phyloP scores from a whole-genome alignment of 35 echinoderm and acorn worm species.

The Ophiothrix spiculata region DNA sequence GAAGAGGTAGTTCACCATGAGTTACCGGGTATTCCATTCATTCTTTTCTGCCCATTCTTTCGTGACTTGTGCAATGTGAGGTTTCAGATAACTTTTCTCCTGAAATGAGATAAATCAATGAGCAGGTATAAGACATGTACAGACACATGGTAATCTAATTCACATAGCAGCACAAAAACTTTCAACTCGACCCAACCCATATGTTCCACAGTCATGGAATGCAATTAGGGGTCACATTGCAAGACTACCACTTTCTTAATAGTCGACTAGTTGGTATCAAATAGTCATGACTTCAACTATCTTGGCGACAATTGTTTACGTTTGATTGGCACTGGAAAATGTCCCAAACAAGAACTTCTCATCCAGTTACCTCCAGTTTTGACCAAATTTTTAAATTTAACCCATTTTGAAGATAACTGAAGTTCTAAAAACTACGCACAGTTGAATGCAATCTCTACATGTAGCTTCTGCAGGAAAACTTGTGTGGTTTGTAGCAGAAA shows the following conservation, averaged over 20 bases:
- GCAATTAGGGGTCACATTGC: neutral
- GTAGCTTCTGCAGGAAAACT: too few species aligned
- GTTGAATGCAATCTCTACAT: too few species aligned
- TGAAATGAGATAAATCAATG: constrained; percentile 10
- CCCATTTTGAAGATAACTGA: too few species aligned
- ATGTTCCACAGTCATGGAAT: neutral
- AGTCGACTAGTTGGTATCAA: neutral
- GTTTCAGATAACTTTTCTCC: constrained; percentile 77
- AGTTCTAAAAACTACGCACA: too few species aligned
- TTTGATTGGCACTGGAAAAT: too few species aligned
- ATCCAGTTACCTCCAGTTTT: too few species aligned
- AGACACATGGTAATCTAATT: neutral
- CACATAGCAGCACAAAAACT: neutral
- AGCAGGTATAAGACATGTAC: constrained; percentile 4
- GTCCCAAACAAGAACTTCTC: too few species aligned
- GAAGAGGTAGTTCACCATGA: too few species aligned
- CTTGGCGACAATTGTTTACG: too few species aligned
- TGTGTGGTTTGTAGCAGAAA: too few species aligned
- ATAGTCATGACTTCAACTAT: neutral
- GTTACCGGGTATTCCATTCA: constrained; percentile 79
- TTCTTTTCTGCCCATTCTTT: constrained; percentile 68
- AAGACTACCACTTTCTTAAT: neutral
- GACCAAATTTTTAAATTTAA: too few species aligned
- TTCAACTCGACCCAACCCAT: neutral
- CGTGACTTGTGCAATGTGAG: constrained; percentile 70